Evolutionary conservation across 2,113 vertebrate species (phyloP), one percentile per base, ranked within the genome.

Genomic region (Heliornis fulica): DNA sequence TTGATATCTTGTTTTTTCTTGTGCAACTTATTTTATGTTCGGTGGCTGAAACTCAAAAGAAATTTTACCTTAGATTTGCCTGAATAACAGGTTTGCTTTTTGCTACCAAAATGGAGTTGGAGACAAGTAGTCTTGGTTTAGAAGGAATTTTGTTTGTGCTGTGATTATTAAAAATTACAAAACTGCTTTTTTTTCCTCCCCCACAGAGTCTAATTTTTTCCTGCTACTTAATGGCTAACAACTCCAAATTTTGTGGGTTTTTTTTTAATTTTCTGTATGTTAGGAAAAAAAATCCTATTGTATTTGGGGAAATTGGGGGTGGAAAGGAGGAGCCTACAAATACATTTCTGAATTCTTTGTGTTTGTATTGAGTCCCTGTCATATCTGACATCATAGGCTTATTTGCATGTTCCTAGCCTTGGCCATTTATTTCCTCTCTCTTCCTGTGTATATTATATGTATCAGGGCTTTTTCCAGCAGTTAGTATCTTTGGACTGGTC

Each of bases 361-460:
- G 31, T 43, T 65, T 38, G 22, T 16, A 10, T 10, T 60, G 57
- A 40, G 9, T 41, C 65, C 16, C 23, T 38, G 5, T 32, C 6
- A 5, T 32, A 25, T 45, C 38, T 85, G 56, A 90, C n/a, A n/a
- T n/a, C n/a, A n/a, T n/a, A 64, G 29, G 22, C 15, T 71, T 28
- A 20, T 81, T 78, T 63, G 19, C 66, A 13, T 8, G 18, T 80
- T 15, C 32, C 13, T 32, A 76, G 2, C 25, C 45, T 31, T 11
- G 0, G 4, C 25, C 65, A n/a, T 7, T 13, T 32, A 38, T 45
- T 83, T 66, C 11, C 87, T 71, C 19, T 72, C 19, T 83, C 4
- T 45, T 53, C 45, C 18, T 1, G 0, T 32, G 7, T 43, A 29
- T 11, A 6, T 0, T 2, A 5, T 8, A 65, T 5, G 2, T 9